Base-by-base conservation (phyloP, 2,888 invertebrate species). In the Periphyllus acericola region DNA sequence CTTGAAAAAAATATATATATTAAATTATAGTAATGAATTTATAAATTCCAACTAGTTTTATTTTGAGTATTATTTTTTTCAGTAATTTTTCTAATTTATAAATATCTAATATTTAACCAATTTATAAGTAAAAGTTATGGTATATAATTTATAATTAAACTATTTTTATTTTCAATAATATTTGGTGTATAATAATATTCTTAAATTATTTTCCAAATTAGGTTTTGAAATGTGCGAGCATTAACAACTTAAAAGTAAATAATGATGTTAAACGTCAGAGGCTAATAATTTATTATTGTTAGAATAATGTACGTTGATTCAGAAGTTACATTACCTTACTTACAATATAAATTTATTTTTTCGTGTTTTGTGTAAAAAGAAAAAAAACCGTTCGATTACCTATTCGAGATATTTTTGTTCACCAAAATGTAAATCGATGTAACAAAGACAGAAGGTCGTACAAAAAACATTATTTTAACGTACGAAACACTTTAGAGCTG, bases 161-260 rank as follows among this genome's bases (percentile, higher is more conserved):
- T 36, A 5, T 46, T 11, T 2, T 14, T 46, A 46, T 46, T 46
- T 14, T 46, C 0, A 14, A 46, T 46, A 46, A 11, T 46, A 14
- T 14, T 46, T 14, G 14, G 46, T 78, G 78, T n/a, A 32, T 52
- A 78, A 76, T 46, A 19, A 21, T 78, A 21, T 72, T 72, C 72
- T 72, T 34, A 1, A 34, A 68, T 80, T 81, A 40, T 81, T 68
- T 81, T 68, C 68, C 9, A 46, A 71, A 71, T n/a, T 2, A 60
- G 60, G 21, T 46, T 71, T 71, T 46, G 21, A 81, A 68, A 19
- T 68, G 81, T 32, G 81, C 60, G 32, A 81, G 81, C 81, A 81
- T 81, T 81, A 81, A 68, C 46, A 68, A 68, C 68, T 40, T 81
- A 81, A 81, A 81, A 81, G 81, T 81, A 81, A 81, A 81, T 81